Evolutionary conservation across 1,140 invertebrate species (phyloP).

Genomic region (Brachionus koreanus): DNA sequence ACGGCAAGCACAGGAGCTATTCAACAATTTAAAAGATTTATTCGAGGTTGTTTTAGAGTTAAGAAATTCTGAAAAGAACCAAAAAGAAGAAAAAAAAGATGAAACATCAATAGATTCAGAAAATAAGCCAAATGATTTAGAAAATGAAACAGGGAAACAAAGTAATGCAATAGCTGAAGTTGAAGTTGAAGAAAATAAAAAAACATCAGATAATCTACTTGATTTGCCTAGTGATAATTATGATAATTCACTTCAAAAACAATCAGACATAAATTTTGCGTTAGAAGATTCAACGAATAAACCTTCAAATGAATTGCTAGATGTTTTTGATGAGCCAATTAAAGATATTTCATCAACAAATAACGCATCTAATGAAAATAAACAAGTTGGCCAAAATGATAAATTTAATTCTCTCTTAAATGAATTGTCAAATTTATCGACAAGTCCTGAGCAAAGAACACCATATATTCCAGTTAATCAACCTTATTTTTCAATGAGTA

Average conservation of each 20-base stretch:
- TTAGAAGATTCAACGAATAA: background rate
- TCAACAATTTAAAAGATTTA: constrained; percentile 43
- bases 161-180: background rate
- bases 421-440: background rate
- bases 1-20: background rate
- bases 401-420: background rate
- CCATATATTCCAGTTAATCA: background rate
- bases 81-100: background rate
- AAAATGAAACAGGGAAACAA: background rate
- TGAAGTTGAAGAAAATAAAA: background rate
- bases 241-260: background rate
- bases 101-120: background rate
- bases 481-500: background rate
- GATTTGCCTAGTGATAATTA: background rate
- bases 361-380: background rate
- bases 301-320: background rate
- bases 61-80: background rate
- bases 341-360: background rate
- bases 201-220: background rate
- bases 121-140: background rate
- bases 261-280: background rate
- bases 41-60: constrained; percentile 26
- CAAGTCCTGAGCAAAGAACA: background rate
- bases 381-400: background rate
- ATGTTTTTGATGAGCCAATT: background rate